phyloP scores from a whole-genome alignment of 2,888 invertebrate species.

The Eupithecia tripunctaria region DNA sequence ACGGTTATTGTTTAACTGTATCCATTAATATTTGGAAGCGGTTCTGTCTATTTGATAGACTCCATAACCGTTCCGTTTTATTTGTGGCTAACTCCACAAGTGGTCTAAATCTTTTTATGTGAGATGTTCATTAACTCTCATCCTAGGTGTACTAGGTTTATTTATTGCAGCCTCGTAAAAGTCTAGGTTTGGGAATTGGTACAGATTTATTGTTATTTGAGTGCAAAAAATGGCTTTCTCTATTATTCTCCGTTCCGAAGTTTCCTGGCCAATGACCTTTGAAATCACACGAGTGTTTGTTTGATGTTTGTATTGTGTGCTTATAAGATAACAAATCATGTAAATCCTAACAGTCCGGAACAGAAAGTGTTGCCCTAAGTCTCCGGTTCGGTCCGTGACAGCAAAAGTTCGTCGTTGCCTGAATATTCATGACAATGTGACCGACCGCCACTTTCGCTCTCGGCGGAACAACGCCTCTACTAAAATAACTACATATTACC shows the following conservation, averaged over 20 bases:
- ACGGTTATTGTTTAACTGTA: slow-evolving; percentile 36
- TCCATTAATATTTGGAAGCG: slow-evolving; percentile 25
- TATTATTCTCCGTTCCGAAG: background rate
- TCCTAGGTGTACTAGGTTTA: slow-evolving; percentile 3
- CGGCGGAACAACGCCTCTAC: background rate
- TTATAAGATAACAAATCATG: background rate
- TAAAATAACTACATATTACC: background rate
- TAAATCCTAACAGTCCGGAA: background rate
- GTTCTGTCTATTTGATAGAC: slow-evolving; percentile 18
- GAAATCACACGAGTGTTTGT: background rate
- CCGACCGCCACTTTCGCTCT: slow-evolving; percentile 28
- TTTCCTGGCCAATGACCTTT: background rate
- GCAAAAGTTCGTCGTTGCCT: slow-evolving; percentile 19
- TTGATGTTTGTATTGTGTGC: background rate
- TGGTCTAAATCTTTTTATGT: slow-evolving; percentile 10
- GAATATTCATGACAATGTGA: slow-evolving; percentile 30
- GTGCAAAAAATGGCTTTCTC: background rate
- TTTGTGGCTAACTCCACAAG: slow-evolving; percentile 4
- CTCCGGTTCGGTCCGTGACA: background rate
- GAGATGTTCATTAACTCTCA: slow-evolving; percentile 2
- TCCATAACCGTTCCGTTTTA: slow-evolving; percentile 38
- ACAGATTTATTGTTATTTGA: slow-evolving; percentile 1
- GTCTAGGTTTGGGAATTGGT: slow-evolving; percentile 7
- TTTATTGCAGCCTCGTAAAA: slow-evolving; percentile 7
- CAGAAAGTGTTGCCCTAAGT: slow-evolving; percentile 8